These are phyloP conservation scores for Hesperophylax magnus DNA, from an alignment of 1,140 invertebrate genomes.

Conservation along the genomic window DNA sequence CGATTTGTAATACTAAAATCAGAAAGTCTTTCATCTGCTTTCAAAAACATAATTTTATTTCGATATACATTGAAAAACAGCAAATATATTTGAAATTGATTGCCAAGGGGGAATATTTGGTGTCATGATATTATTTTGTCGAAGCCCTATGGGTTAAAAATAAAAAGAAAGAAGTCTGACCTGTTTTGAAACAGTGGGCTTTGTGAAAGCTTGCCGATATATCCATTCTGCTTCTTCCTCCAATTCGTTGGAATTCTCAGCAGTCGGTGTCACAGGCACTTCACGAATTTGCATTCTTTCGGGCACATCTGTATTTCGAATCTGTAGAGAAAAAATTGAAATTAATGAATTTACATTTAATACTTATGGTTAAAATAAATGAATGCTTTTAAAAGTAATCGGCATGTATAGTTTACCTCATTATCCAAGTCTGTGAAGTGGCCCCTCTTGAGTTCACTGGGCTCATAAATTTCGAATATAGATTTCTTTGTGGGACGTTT, in stretches of 20 bases:
- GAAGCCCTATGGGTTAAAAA: too few relatives aligned
- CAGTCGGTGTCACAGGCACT: constrained; percentile 87
- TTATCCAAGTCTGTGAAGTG: constrained; percentile 97
- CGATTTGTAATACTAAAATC: too few relatives aligned
- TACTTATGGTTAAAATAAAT: too few relatives aligned
- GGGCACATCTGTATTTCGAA: constrained; percentile 90
- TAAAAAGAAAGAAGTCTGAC: constrained; percentile 58
- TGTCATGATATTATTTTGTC: too few relatives aligned
- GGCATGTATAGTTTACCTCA: constrained; percentile 72
- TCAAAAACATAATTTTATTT: too few relatives aligned
- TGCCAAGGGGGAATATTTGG: too few relatives aligned
- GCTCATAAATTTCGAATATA: constrained; percentile 97
- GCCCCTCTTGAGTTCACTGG: constrained; percentile 95
- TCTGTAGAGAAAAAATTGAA: constrained; percentile 63
- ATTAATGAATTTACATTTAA: background rate
- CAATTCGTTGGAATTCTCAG: constrained; percentile 88
- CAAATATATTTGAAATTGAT: too few relatives aligned
- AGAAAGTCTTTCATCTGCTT: too few relatives aligned
- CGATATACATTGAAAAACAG: too few relatives aligned
- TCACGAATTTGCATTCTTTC: constrained; percentile 93
- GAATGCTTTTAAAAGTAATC: background rate
- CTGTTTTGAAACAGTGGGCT: constrained; percentile 85
- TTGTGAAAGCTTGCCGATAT: constrained; percentile 93
- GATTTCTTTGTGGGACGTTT: constrained; percentile 90
- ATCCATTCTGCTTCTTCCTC: constrained; percentile 98